Evolutionary conservation across 2,797 vertebrate genomes (phyloP), one percentile per base, ranked within the genome.

Genomic region (Ceyx erithaca): DNA sequence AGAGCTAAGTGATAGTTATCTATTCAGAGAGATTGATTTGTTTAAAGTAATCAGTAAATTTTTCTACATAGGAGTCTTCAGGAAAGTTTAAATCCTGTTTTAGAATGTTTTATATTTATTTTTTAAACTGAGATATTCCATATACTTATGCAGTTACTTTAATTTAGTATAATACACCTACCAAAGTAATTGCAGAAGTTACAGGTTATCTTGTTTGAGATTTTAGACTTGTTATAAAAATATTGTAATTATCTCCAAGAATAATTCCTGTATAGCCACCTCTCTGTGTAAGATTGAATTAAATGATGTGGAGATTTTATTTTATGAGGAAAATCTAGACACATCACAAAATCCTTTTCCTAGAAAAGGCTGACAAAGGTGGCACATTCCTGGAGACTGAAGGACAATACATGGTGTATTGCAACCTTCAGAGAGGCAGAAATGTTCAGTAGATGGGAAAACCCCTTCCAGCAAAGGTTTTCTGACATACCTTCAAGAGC

Each of bases 351-450:
- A 33, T 45, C 35, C 52, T 78, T 10, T 57, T 66, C 22, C 54
- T n/a, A 55, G 43, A 51, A 28, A 31, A 37, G 37, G 52, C 51
- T 37, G 20, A 12, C 3, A 20, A n/a, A 1, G 20, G 17, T 16
- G 14, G 48, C 87, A 95, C 85, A 80, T 80, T 92, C 92, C 63
- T 93, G 89, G 93, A 96, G 48, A 35, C 91, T 14, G 54, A 54
- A 23, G 48, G 54, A 54, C 22, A 45, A 59, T 51, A 71, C 33
- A 6, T 9, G 19, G 16, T 19, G 30, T 8, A n/a, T 6, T 4
- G 4, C 8, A 12, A 40, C 26, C 31, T 69, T 59, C 31, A 54
- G 30, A 25, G 48, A 49, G 25, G 22, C 37, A 63, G 25, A 69
- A 61, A 46, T 14, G 17, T 28, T 40, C 35, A 45, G 19, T 9